phyloP scores from a whole-genome alignment of 2,797 vertebrate species.

The Eurystomus glaucurus region DNA sequence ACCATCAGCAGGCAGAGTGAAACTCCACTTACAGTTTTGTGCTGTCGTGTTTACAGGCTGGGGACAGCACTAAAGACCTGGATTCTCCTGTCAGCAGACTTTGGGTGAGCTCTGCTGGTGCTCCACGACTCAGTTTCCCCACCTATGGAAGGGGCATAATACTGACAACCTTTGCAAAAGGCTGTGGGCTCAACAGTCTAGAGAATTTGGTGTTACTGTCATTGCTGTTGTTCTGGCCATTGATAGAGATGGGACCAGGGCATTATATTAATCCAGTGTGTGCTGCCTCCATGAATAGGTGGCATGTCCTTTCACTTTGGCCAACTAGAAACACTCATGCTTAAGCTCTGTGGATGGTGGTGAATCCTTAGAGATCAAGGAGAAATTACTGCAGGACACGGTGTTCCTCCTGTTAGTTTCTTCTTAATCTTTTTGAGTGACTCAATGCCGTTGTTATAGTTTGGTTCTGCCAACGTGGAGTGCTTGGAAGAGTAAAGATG shows the following conservation, averaged over 20 bases:
- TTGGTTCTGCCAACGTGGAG: not conserved
- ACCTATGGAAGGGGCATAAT: not conserved
- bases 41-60: not conserved
- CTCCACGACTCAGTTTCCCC: not conserved
- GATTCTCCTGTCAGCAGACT: not conserved
- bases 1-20: not conserved
- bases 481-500: not conserved
- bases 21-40: not conserved
- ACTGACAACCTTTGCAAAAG: not conserved
- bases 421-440: not conserved
- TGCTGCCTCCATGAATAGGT: not conserved
- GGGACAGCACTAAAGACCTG: not conserved
- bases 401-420: not conserved
- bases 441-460: rapidly evolving
- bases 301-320: not conserved
- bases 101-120: not conserved
- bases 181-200: not conserved
- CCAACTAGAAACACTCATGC: not conserved
- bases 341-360: not conserved
- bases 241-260: not conserved
- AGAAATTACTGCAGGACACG: not conserved
- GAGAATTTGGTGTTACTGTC: not conserved
- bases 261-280: too few species aligned
- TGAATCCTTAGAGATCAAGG: not conserved
- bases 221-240: rapidly evolving